These are phyloP conservation scores for Melospiza georgiana DNA, from an alignment of 2,113 vertebrate genomes.

Conservation along the genomic window DNA sequence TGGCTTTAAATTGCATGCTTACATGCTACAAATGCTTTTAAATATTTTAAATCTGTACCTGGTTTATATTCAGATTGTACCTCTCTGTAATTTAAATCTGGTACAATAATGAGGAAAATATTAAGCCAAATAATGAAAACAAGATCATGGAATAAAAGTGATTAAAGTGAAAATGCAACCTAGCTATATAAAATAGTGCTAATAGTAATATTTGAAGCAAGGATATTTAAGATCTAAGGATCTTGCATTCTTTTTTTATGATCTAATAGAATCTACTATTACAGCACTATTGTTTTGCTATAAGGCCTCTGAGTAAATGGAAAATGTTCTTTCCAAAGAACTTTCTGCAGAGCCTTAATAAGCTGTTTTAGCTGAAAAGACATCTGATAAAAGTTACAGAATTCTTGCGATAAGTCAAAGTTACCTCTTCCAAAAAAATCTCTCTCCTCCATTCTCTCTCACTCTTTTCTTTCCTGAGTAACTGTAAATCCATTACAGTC, in stretches of 20 bases:
- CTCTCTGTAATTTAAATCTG: constrained; percentile 60
- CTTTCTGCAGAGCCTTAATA: constrained; percentile 42
- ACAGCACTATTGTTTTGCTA: constrained; percentile 57
- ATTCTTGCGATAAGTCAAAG: not conserved
- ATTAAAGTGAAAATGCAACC: constrained; percentile 59
- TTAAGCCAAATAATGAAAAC: constrained; percentile 64
- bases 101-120: constrained; percentile 41
- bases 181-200: constrained; percentile 54
- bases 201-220: constrained; percentile 57
- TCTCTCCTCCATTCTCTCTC: not conserved
- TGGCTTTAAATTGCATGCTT: constrained; percentile 45
- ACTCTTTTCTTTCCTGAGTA: constrained; percentile 27
- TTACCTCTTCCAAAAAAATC: not conserved
- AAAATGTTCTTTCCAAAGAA: constrained; percentile 48
- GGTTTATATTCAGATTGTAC: constrained; percentile 59
- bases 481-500: constrained; percentile 37
- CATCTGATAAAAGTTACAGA: constrained; percentile 54
- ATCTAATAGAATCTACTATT: constrained; percentile 67
- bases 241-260: constrained; percentile 64
- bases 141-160: constrained; percentile 59
- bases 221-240: constrained; percentile 63
- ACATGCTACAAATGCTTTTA: constrained; percentile 43
- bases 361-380: constrained; percentile 47
- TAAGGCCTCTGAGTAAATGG: constrained; percentile 52
- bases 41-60: constrained; percentile 36